phyloP scores from a whole-genome alignment of 2,113 vertebrate genomes.

The Butastur rufipennis region DNA sequence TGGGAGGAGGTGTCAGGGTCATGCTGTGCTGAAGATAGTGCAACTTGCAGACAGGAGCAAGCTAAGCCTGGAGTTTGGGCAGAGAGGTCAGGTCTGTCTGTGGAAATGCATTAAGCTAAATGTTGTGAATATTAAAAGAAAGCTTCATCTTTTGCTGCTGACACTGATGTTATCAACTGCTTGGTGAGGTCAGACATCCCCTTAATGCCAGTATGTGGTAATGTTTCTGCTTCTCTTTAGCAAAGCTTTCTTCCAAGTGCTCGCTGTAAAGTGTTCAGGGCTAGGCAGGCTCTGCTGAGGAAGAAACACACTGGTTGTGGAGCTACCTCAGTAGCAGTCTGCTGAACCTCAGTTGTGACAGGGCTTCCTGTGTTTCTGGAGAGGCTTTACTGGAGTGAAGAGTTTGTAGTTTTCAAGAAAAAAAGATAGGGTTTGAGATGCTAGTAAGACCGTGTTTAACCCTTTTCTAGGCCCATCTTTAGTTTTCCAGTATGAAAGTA shows the following conservation, averaged over 20 bases:
- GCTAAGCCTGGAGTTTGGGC: background rate
- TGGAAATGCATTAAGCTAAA: background rate
- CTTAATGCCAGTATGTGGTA: background rate
- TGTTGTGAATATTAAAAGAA: background rate
- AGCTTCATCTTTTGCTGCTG: background rate
- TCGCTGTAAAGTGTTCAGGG: fast-evolving
- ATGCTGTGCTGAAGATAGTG: background rate
- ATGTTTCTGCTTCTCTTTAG: background rate
- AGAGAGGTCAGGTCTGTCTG: background rate
- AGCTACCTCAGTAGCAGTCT: background rate
- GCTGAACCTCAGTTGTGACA: background rate
- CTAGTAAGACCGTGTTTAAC: fast-evolving
- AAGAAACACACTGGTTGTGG: background rate
- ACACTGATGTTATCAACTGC: background rate
- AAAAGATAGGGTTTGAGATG: background rate
- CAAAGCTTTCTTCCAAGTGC: background rate
- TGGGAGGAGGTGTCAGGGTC: slow-evolving; percentile 17
- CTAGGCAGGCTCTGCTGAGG: too few species aligned
- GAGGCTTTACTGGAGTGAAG: background rate
- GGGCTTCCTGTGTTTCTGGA: background rate
- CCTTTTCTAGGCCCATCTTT: background rate
- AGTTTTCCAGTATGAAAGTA: background rate
- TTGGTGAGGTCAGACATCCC: background rate
- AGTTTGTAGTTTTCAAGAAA: background rate
- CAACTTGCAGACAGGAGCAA: background rate